These are phyloP conservation scores for Plebejus anna DNA, from an alignment of 2,888 invertebrate genomes.

Conservation along the genomic window DNA sequence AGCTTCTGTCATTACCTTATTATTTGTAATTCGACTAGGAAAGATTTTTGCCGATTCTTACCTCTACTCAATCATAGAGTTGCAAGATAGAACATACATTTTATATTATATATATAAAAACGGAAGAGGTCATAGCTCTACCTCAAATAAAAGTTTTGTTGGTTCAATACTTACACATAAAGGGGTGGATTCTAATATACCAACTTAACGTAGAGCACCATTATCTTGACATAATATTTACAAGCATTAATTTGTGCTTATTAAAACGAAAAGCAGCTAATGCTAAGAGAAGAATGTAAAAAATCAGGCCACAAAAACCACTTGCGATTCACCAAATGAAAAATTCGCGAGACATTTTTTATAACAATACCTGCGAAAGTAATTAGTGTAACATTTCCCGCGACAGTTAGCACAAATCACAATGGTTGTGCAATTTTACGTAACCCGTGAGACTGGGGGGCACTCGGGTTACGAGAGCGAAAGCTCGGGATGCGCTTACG, in stretches of 20 bases:
- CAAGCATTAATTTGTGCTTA: too few relatives aligned
- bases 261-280: too few relatives aligned
- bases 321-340: background rate
- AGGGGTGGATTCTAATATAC: too few relatives aligned
- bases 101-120: background rate
- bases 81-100: background rate
- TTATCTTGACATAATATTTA: too few relatives aligned
- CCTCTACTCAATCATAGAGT: background rate
- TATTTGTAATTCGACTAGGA: constrained; percentile 10
- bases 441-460: constrained; percentile 45
- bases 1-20: background rate
- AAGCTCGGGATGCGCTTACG: constrained; percentile 56
- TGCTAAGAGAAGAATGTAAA: background rate
- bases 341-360: constrained; percentile 2
- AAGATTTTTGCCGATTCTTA: constrained; percentile 5
- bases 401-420: constrained; percentile 43
- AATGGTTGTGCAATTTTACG: constrained; percentile 58
- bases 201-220: too few relatives aligned
- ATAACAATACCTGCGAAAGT: constrained; percentile 37
- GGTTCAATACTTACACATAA: too few relatives aligned
- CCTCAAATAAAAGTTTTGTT: too few relatives aligned
- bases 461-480: constrained; percentile 43
- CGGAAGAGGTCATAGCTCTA: background rate
- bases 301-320: background rate
- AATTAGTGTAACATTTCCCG: constrained; percentile 46